Evolutionary conservation across 2,888 invertebrate genomes (phyloP).

Genomic region (Brachyptera putata): DNA sequence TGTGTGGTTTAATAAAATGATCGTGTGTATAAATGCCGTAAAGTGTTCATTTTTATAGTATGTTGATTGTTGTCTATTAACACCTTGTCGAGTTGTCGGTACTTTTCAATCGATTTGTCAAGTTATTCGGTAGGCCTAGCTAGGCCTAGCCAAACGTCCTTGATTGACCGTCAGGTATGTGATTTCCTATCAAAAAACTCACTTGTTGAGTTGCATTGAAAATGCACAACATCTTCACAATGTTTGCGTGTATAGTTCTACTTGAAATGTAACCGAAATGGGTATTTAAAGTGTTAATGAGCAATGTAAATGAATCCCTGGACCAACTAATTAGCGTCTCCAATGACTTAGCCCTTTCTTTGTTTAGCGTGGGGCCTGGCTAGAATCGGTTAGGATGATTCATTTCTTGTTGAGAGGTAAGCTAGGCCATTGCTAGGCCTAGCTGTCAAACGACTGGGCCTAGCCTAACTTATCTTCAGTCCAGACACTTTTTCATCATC

Average conservation of each 20-base stretch:
- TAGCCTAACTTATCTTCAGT: too few species aligned
- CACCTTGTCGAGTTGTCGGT: slow-evolving; percentile 38
- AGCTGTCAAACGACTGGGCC: too few species aligned
- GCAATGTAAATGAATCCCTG: too few species aligned
- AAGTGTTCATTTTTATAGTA: too few species aligned
- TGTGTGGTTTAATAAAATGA: too few species aligned
- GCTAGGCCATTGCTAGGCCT: too few species aligned
- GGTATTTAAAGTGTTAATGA: neutral
- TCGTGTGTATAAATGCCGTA: too few species aligned
- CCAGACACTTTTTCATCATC: too few species aligned
- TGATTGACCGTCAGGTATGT: slow-evolving; percentile 52
- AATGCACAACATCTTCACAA: neutral
- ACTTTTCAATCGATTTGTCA: slow-evolving; percentile 52
- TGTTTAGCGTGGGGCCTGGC: too few species aligned
- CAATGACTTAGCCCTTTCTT: too few species aligned
- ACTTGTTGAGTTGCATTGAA: neutral
- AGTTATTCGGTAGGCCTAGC: slow-evolving; percentile 48
- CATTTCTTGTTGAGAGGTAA: too few species aligned
- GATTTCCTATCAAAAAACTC: slow-evolving; percentile 34
- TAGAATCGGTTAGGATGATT: too few species aligned
- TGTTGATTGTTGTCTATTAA: slow-evolving; percentile 37
- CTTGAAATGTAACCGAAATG: neutral
- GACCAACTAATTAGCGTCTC: neutral
- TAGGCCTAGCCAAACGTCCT: slow-evolving; percentile 43
- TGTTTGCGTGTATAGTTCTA: neutral